Base-by-base conservation (phyloP, 2,888 invertebrate species). In the Endotricha flammealis region DNA sequence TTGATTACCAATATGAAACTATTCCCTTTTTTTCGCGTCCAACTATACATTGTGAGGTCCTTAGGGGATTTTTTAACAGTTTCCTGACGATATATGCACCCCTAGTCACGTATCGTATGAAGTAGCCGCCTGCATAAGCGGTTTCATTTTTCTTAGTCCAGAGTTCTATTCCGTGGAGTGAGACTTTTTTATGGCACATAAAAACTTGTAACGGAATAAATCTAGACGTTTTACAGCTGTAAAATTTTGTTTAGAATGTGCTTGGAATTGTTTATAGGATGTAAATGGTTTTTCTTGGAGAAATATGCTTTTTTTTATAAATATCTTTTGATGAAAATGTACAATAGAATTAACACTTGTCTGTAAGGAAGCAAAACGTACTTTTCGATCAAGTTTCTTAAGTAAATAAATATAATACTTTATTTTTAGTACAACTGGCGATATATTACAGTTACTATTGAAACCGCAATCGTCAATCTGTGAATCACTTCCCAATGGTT, bases 51-150 rank as follows among this genome's bases (percentile, higher is more conserved):
- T 45, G 24, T 36, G 63, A 51, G 56, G 67, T 78, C 76, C 73
- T 57, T 65, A 73, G 76, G 79, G 57, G 60, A 24, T 79, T 79
- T 80, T 77, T 81, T 81, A 78, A 75, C 76, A 76, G 77, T 73
- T 74, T 71, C 69, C 58, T 59, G 57, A 57, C 72, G 72, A 76
- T 76, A 71, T 82, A 83, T 82, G 80, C 82, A 81, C 85, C 85
- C 77, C 68, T 57, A 66, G 79, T 83, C 85, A 85, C 85, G 85
- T 85, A 72, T 71, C 71, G 67, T 77, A 83, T 79, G 80, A 75
- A 83, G 76, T 74, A 70, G 80, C 80, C 76, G 74, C 78, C 78
- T 75, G 79, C 69, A 76, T 82, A 77, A 80, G 71, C 68, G 69
- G 66, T 70, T 71, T 67, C 80, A 81, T 82, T 82, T 81, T 79